Base-by-base conservation (phyloP, 92 coral and sea anemone genomes). In the Chrysogorgia sp. region DNA sequence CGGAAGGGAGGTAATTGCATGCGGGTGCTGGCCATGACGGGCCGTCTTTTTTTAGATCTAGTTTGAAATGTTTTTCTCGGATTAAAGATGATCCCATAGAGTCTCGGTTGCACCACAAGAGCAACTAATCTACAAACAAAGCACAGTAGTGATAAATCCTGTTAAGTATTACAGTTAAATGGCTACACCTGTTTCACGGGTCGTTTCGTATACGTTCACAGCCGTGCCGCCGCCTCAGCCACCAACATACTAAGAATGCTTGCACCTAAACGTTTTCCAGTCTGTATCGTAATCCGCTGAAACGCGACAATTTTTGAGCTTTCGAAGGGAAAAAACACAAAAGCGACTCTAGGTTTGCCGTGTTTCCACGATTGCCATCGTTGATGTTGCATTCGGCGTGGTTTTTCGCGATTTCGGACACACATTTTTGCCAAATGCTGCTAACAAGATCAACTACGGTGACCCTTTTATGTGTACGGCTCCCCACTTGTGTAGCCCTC, bases 381-480 rank as follows among this genome's bases (percentile, higher is more conserved):
- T 31, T 35, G 12, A 35, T 22, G 55, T 22, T 37, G n/a, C 34
- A 40, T 65, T 65, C 48, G 50, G 72, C 31, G 1, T 10, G 1
- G n/a, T 37, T 40, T 40, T 7, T 7, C 17, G 29, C 15, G 19
- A 45, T 24, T 1, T 65, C 48, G 6, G 53, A 14, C 52, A 53
- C n/a, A 49, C 33, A 69, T 29, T 47, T 69, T 45, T 69, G 29
- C 40, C 40, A 10, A 69, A 13, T 47, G 59, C 48, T 50, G 35
- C 43, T 69, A 49, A 69, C 76, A 47, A 49, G 76, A 69, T 69
- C 76, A 69, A 29, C 53, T 49, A 52, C 60, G 48, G 41, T 69
- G 76, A 69, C 76, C 76, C 60, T 49, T n/a, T 69, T 29, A 32
- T 47, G 60, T 30, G 13, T 47, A 6, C 28, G 56, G 43, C 25